Evolutionary conservation across 2,888 invertebrate species (phyloP).

Genomic region (Lacanobia wlatinum): DNA sequence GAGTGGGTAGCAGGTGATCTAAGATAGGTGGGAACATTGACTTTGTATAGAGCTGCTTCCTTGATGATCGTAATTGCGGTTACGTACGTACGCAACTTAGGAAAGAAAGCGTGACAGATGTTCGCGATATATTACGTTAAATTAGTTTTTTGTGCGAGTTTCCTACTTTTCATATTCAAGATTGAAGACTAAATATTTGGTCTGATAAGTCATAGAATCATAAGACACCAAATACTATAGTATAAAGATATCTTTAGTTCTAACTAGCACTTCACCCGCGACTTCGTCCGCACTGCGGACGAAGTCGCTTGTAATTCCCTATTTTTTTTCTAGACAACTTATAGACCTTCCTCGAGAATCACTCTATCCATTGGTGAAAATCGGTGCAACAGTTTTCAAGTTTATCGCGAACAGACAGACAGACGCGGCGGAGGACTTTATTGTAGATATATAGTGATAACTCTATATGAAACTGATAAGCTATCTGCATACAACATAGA

Average conservation of each 20-base stretch:
- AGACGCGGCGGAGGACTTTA: too few species aligned
- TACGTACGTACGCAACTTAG: constrained; percentile 46
- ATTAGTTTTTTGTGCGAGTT: constrained; percentile 4
- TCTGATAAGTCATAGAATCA: background rate
- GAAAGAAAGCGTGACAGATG: constrained; percentile 59
- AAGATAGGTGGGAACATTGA: constrained; percentile 65
- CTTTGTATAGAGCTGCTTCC: constrained; percentile 53
- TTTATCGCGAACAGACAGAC: too few species aligned
- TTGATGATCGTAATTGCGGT: constrained; percentile 50
- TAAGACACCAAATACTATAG: background rate
- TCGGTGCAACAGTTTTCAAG: too few species aligned
- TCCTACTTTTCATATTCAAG: background rate
- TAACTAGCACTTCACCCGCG: too few species aligned
- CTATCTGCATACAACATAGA: background rate
- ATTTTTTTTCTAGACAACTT: too few species aligned
- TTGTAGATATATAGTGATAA: too few species aligned
- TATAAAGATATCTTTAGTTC: background rate
- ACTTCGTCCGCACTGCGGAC: too few species aligned
- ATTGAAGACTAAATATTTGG: background rate
- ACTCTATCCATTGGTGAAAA: too few species aligned
- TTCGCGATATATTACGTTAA: constrained; percentile 24
- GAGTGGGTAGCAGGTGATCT: constrained; percentile 63
- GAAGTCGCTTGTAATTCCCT: too few species aligned
- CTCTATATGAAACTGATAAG: background rate
- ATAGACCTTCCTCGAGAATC: too few species aligned